A percentile compares a stretch with the other conserved stretches of the same genome.
phyloP scores from a whole-genome alignment of 2,797 vertebrate genomes.

The Echeneis naucrates region DNA sequence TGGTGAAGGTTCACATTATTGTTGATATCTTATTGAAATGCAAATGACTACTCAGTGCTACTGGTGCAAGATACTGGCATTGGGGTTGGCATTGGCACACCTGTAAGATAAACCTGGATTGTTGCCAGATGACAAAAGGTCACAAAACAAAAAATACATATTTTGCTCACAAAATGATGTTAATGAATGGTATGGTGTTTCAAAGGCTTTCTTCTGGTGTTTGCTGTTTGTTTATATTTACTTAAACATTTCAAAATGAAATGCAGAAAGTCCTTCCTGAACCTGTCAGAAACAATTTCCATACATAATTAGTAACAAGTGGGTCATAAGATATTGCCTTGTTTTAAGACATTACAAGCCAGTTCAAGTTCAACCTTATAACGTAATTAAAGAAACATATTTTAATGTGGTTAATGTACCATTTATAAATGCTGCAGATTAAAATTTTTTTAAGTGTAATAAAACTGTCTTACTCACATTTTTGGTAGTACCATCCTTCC shows the following conservation, averaged over 20 bases:
- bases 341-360: not conserved
- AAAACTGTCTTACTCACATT: slow-evolving; percentile 65
- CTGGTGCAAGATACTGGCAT: not conserved
- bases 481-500: slow-evolving; percentile 60
- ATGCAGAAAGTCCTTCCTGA: not conserved
- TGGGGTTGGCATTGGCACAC: too few species aligned
- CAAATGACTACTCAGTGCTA: not conserved
- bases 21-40: not conserved
- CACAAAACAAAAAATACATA: not conserved
- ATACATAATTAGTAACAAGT: not conserved
- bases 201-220: not conserved
- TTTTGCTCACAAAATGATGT: not conserved
- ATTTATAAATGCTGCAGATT: not conserved
- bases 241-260: not conserved
- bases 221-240: not conserved
- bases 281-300: not conserved
- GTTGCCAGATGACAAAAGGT: not conserved
- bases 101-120: too few species aligned
- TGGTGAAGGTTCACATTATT: too few species aligned
- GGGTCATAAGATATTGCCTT: not conserved
- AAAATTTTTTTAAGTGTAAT: not conserved
- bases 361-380: not conserved
- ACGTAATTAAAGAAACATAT: not conserved
- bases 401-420: too few species aligned
- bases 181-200: too few species aligned